These are phyloP conservation scores for Addax nasomaculatus DNA, from an alignment of 2,113 vertebrate genomes.

Conservation along the genomic window DNA sequence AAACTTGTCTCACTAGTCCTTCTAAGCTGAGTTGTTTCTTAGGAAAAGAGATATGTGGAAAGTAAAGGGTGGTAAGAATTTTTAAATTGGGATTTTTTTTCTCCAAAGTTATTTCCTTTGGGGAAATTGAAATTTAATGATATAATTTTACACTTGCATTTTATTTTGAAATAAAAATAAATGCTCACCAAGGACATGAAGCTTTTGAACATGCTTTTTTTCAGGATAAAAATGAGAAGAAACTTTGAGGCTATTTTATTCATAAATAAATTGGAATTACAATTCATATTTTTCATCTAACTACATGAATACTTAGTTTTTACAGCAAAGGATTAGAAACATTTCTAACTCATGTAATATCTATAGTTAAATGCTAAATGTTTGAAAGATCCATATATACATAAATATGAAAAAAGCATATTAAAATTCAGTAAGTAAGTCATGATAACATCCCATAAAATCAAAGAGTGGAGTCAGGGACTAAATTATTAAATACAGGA, in stretches of 20 bases:
- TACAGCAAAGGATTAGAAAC: not conserved
- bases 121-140: constrained; percentile 10
- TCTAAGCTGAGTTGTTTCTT: not conserved
- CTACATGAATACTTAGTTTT: constrained; percentile 17
- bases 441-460: constrained; percentile 50
- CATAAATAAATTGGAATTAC: constrained; percentile 40
- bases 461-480: constrained; percentile 49
- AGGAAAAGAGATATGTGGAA: not conserved
- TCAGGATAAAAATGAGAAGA: not conserved
- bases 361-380: constrained; percentile 8
- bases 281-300: constrained; percentile 32
- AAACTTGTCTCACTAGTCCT: not conserved
- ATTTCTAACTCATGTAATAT: not conserved
- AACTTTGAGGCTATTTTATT: constrained; percentile 30
- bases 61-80: not conserved
- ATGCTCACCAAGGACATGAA: not conserved
- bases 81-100: not conserved
- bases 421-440: constrained; percentile 52
- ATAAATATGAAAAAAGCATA: constrained; percentile 4
- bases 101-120: not conserved
- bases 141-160: not conserved
- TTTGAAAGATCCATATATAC: not conserved
- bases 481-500: constrained; percentile 64
- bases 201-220: not conserved
- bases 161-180: constrained; percentile 52